These are phyloP conservation scores for Marmota flaviventris DNA, from an alignment of 2,113 vertebrate genomes.

Conservation along the genomic window DNA sequence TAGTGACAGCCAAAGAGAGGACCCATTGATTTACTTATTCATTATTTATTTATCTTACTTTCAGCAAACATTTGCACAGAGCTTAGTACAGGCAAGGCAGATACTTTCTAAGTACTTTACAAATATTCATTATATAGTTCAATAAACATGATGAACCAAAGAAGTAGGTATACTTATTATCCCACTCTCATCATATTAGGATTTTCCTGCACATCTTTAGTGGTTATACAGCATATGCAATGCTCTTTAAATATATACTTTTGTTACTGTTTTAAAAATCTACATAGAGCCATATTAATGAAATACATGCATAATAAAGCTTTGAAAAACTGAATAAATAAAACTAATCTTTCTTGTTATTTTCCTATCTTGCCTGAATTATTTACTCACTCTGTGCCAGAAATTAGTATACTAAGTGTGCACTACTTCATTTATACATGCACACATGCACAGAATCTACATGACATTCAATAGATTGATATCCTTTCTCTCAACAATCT, in stretches of 20 bases:
- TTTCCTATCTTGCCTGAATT: not conserved
- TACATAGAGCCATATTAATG: not conserved
- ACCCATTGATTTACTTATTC: not conserved
- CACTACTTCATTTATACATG: not conserved
- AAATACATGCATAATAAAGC: not conserved
- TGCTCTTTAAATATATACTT: not conserved
- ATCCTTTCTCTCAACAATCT: not conserved
- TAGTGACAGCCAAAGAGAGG: not conserved
- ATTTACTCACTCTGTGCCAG: not conserved
- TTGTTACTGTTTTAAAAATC: not conserved
- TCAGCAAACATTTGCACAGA: conserved; percentile 47
- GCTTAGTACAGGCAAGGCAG: not conserved
- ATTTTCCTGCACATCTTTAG: not conserved
- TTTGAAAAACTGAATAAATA: not conserved
- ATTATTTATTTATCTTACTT: not conserved
- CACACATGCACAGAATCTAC: not conserved
- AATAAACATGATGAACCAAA: not conserved
- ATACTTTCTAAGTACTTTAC: not conserved
- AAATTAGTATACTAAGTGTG: not conserved
- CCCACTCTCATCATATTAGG: not conserved
- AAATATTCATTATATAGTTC: conserved; percentile 22
- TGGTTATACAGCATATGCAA: not conserved
- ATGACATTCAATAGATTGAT: not conserved
- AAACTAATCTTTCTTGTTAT: not conserved
- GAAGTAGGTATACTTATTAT: not conserved